A percentile compares a stretch with the other conserved stretches of the same genome.
Evolutionary conservation across 2,888 invertebrate genomes (phyloP).

Genomic region (Phlogophora meticulosa): DNA sequence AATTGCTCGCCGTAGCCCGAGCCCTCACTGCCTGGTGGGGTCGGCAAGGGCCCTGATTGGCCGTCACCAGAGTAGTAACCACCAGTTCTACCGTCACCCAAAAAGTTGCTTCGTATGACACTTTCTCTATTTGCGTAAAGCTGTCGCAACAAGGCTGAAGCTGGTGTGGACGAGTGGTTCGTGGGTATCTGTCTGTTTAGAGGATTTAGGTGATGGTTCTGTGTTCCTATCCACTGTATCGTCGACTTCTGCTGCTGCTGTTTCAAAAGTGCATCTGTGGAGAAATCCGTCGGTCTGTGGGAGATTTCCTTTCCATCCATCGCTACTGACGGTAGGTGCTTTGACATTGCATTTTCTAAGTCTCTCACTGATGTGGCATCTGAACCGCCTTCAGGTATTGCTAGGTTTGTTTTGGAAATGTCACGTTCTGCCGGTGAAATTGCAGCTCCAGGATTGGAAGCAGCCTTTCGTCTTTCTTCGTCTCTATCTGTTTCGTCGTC

Average conservation of each 20-base stretch:
- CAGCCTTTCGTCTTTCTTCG: conserved; percentile 85
- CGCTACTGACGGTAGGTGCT: conserved; percentile 94
- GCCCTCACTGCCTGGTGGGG: conserved; percentile 97
- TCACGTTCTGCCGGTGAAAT: conserved; percentile 87
- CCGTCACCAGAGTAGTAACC: conserved; percentile 91
- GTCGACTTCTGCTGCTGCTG: conserved; percentile 95
- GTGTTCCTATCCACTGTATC: conserved; percentile 98
- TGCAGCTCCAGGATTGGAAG: conserved; percentile 85
- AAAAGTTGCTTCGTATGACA: conserved; percentile 97
- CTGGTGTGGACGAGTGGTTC: conserved; percentile 93
- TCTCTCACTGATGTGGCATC: conserved; percentile 95
- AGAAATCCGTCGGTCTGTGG: conserved; percentile 96
- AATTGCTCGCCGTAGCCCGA: conserved; percentile 93
- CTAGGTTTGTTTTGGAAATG: conserved; percentile 81
- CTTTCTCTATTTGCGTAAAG: conserved; percentile 98
- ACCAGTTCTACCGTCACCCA: conserved; percentile 87
- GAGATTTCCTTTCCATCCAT: conserved; percentile 90
- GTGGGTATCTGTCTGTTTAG: conserved; percentile 91
- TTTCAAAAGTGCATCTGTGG: conserved; percentile 95
- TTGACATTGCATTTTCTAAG: conserved; percentile 98
- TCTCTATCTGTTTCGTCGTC: conserved; percentile 87
- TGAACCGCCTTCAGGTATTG: conserved; percentile 83
- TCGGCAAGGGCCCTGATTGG: conserved; percentile 95
- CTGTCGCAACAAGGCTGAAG: conserved; percentile 97
- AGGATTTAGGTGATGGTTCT: conserved; percentile 92